Percentiles rank a stretch among this genome's conserved stretches.
phyloP scores from a whole-genome alignment of 2,888 invertebrate genomes.

The Protodeltote pygarga region DNA sequence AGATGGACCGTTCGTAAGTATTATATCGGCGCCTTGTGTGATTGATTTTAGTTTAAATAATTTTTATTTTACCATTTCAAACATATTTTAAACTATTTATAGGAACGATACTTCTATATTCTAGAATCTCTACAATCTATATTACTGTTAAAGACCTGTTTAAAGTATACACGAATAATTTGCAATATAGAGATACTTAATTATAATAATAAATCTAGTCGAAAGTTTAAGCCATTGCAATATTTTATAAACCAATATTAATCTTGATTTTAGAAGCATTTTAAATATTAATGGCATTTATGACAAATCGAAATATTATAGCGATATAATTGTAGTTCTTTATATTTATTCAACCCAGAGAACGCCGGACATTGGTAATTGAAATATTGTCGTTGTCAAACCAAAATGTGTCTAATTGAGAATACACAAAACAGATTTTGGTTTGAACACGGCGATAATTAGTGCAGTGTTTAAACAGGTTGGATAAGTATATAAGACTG shows the following conservation, averaged over 20 bases:
- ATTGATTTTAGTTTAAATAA: slow-evolving; percentile 10
- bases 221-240: slow-evolving; percentile 86
- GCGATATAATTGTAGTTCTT: slow-evolving; percentile 25
- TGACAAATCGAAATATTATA: slow-evolving; percentile 52
- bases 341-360: not conserved
- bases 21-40: slow-evolving; percentile 36
- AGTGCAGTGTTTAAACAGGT: too few relatives aligned
- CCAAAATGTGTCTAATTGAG: too few relatives aligned
- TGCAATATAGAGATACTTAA: slow-evolving; percentile 77
- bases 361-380: too few relatives aligned
- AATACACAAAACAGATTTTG: too few relatives aligned
- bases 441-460: too few relatives aligned
- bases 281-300: slow-evolving; percentile 65
- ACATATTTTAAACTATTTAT: slow-evolving; percentile 32
- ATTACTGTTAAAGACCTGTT: slow-evolving; percentile 32
- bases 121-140: slow-evolving; percentile 43
- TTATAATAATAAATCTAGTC: slow-evolving; percentile 85
- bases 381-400: too few relatives aligned
- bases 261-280: slow-evolving; percentile 56
- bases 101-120: slow-evolving; percentile 35
- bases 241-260: slow-evolving; percentile 70
- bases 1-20: slow-evolving; percentile 30
- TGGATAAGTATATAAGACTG: too few relatives aligned
- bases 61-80: slow-evolving; percentile 45
- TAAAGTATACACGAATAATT: slow-evolving; percentile 46